These are phyloP conservation scores for Drosophila neocordata DNA, from an alignment of 1,140 invertebrate genomes.

Conservation along the genomic window DNA sequence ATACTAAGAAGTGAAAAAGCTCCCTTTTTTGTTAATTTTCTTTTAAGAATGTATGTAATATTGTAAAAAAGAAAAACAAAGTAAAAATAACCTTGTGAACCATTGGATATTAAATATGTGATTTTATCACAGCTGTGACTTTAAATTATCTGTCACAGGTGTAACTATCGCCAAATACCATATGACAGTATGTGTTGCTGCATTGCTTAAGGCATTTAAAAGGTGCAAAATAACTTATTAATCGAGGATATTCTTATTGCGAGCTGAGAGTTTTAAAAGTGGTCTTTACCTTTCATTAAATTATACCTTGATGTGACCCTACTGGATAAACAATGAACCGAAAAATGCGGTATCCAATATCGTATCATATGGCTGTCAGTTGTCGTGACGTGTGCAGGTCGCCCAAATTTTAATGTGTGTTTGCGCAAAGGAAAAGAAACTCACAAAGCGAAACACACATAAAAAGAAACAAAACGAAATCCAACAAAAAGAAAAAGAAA, in stretches of 20 bases:
- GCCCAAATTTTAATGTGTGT: constrained; percentile 15
- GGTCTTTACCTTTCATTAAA: background rate
- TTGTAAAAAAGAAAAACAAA: too few relatives aligned
- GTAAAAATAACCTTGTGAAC: background rate
- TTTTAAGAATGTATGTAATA: too few relatives aligned
- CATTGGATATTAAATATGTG: background rate
- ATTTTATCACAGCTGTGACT: background rate
- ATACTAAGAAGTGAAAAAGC: background rate
- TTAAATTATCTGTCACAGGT: background rate
- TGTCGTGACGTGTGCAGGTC: constrained; percentile 17
- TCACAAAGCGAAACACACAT: constrained; percentile 16
- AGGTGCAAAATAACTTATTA: too few relatives aligned
- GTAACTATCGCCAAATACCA: background rate
- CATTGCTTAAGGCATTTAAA: background rate
- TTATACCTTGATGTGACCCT: too few relatives aligned
- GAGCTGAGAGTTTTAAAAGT: background rate
- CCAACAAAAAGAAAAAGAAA: background rate
- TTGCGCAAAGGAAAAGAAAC: constrained; percentile 36
- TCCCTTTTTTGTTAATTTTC: background rate
- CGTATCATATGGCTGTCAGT: constrained; percentile 5
- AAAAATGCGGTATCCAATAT: background rate
- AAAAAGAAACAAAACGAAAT: constrained; percentile 12
- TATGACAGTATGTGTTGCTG: background rate
- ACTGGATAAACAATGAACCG: background rate
- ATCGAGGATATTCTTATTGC: too few relatives aligned